Percentiles rank a stretch among this genome's conserved stretches.
Conservation (phyloP, 2,888 invertebrate species). For the Diplazon laetatorius region DNA sequence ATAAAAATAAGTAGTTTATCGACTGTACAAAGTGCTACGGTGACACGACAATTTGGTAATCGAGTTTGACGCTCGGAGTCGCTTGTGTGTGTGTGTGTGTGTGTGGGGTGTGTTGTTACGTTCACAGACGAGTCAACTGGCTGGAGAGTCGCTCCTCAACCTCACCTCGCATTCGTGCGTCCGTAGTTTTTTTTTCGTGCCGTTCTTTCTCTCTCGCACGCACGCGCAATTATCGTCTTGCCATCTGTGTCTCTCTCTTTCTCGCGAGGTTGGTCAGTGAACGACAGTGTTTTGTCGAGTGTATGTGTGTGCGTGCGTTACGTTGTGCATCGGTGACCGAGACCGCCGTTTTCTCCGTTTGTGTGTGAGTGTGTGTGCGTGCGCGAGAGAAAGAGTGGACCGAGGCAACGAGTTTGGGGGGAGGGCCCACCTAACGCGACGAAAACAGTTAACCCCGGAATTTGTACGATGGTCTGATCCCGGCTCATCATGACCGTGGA, state of each 20-base stretch:
- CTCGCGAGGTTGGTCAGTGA: neutral
- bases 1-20: neutral
- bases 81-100: too few species aligned
- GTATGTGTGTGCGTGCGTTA: slow-evolving; percentile 33
- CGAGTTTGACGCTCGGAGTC: neutral
- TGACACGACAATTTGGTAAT: neutral
- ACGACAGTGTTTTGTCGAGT: neutral
- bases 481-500: slow-evolving; percentile 84
- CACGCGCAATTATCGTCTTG: neutral
- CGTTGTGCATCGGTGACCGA: slow-evolving; percentile 13
- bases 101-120: too few species aligned
- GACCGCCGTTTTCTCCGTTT: slow-evolving; percentile 30
- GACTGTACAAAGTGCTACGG: too few species aligned
- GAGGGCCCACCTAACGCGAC: slow-evolving; percentile 43
- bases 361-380: too few species aligned
- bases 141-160: too few species aligned
- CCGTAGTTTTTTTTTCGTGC: neutral
- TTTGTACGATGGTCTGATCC: slow-evolving; percentile 77
- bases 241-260: neutral
- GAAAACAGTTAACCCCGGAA: slow-evolving; percentile 51
- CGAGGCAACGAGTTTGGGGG: slow-evolving; percentile 32
- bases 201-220: neutral
- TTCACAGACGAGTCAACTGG: slow-evolving; percentile 13
- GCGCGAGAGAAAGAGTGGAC: slow-evolving; percentile 8
- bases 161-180: neutral